Base-by-base conservation (phyloP, 2,888 invertebrate species). In the Alviniconcha strummeri region DNA sequence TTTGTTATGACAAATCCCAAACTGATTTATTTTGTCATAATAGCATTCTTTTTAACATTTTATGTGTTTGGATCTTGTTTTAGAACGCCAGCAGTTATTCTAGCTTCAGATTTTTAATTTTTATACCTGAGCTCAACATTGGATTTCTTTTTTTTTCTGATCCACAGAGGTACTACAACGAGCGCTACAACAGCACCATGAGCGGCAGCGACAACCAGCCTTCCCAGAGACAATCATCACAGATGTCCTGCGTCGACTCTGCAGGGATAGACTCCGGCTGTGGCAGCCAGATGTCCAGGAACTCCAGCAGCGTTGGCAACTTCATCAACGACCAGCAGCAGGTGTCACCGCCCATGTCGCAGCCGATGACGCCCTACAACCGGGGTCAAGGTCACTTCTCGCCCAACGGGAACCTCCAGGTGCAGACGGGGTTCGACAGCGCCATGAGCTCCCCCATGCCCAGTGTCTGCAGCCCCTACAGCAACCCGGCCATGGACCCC, bases 221-320 rank as follows among this genome's bases (percentile, higher is more conserved):
- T 15, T 15, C 57, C 60, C 78, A 15, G 9, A 17, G 75, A 6
- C 82, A 82, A 19, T 54, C 76, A n/a, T 82, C 77, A 5, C 82
- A 82, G 77, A 55, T 82, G 82, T 82, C 82, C 7, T 82, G 69
- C 19, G 82, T 19, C 0, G 77, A 76, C 36, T 82, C 82, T 36
- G 19, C 57, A 3, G 82, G 75, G 9, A 19, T 77, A 57, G 82
- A 82, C 36, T 82, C 82, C 0, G 76, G 76, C 56, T 82, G 82
- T 56, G 69, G 76, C 77, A 82, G 82, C 19, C 82, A 76, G 67
- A 71, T 81, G 78, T 82, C 77, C 1, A 60, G 89, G 75, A 90
- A 90, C 60, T 87, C 88, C 7, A 86, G 90, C 54, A 89, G 90
- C 81, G 94, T 94, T 85, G 94, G 95, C 86, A 94, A 94, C 88